Percentiles rank a stretch among this genome's conserved stretches.
phyloP scores from a whole-genome alignment of 2,888 invertebrate species.

The Sisyra terminalis region DNA sequence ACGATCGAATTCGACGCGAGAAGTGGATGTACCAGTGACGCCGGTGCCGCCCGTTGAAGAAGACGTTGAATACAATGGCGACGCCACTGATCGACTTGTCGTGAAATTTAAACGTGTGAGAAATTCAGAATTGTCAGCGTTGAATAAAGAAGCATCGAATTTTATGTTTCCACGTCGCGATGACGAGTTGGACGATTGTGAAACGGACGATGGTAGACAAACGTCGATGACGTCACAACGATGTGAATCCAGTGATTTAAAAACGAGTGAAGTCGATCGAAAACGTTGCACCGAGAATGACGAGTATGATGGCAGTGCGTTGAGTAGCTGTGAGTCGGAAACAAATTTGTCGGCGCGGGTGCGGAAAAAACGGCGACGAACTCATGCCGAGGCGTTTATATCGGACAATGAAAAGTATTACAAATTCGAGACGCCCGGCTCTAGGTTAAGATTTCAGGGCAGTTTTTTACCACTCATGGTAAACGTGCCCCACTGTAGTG shows the following conservation, averaged over 20 bases:
- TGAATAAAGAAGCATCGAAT: conserved; percentile 75
- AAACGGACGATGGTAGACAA: conserved; percentile 33
- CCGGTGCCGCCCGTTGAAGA: conserved; percentile 18
- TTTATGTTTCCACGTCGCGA: conserved; percentile 67
- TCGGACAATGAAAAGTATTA: conserved; percentile 42
- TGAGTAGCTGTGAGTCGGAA: conserved; percentile 3
- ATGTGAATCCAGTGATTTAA: conserved; percentile 25
- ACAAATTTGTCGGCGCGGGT: neutral
- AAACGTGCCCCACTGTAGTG: conserved; percentile 2
- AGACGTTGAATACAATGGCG: conserved; percentile 17
- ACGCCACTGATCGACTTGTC: conserved; percentile 31
- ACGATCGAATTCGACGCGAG: conserved; percentile 31
- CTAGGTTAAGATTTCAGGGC: conserved; percentile 30
- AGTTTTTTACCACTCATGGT: conserved; percentile 12
- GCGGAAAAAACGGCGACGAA: conserved; percentile 23
- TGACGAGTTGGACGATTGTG: conserved; percentile 36
- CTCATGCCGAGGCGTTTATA: conserved; percentile 38
- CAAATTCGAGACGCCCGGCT: conserved; percentile 29
- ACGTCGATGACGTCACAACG: conserved; percentile 16
- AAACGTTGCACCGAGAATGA: conserved; percentile 23
- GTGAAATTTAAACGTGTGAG: conserved; percentile 62
- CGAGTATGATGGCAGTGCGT: conserved; percentile 13
- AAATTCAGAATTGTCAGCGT: conserved; percentile 51
- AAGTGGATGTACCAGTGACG: conserved; percentile 16
- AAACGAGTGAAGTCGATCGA: conserved; percentile 14